Percentiles rank a stretch among this genome's conserved stretches.
Evolutionary conservation across 2,888 invertebrate genomes (phyloP).

Genomic region (Drosophila nr. fundita): DNA sequence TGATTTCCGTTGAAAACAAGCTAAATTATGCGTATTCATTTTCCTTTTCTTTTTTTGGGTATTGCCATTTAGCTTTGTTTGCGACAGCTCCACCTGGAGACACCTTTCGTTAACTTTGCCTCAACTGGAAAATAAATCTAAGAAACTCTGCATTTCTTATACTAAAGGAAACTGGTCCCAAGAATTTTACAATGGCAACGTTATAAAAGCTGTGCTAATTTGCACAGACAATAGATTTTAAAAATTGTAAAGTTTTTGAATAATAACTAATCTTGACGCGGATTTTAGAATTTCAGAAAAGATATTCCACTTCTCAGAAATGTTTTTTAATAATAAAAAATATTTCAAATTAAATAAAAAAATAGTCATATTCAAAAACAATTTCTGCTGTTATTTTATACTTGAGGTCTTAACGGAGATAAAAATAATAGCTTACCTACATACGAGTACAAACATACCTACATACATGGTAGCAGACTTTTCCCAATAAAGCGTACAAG

Average conservation of each 20-base stretch:
- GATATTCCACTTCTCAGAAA: background rate
- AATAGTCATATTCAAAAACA: background rate
- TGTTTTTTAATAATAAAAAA: background rate
- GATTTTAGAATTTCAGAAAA: background rate
- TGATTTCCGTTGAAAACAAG: conserved; percentile 78
- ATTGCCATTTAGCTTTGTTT: background rate
- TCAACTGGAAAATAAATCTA: conserved; percentile 7
- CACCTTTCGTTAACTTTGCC: conserved; percentile 35
- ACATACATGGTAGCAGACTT: background rate
- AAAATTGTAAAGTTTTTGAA: background rate
- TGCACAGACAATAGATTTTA: background rate
- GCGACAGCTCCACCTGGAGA: conserved; percentile 3
- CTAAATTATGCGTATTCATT: conserved; percentile 58
- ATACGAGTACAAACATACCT: too few species aligned
- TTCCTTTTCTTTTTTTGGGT: background rate
- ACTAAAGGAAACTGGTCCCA: background rate
- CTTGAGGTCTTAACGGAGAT: background rate
- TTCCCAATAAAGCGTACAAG: background rate
- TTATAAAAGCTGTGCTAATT: background rate
- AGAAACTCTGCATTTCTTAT: background rate
- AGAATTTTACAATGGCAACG: background rate
- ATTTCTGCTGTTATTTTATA: background rate
- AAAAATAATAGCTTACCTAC: background rate
- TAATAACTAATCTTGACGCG: background rate
- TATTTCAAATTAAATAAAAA: background rate